Conservation (phyloP, 2,113 vertebrate species). For the Urocynchramus pylzowi region DNA sequence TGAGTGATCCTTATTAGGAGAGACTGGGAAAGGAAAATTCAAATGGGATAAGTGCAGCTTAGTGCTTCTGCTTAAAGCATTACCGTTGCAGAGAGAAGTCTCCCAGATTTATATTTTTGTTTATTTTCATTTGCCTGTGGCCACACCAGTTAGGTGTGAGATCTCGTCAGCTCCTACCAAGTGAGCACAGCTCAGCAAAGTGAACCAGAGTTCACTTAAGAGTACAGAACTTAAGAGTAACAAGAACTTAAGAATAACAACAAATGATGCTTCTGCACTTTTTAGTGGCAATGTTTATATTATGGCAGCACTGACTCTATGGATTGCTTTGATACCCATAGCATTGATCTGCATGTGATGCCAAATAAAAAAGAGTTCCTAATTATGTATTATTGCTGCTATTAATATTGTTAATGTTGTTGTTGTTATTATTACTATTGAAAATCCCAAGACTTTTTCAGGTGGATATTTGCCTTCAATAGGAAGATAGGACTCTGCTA, state of each 20-base stretch:
- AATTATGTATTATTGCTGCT: background rate
- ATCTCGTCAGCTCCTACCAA: background rate
- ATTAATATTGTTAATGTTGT: background rate
- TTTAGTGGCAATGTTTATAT: background rate
- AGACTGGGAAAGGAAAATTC: constrained; percentile 32
- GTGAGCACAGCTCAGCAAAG: background rate
- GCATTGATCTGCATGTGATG: background rate
- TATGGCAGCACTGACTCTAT: background rate
- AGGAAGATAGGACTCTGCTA: background rate
- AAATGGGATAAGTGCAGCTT: constrained; percentile 12
- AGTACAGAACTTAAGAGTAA: background rate
- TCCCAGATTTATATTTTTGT: background rate
- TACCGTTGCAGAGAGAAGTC: background rate
- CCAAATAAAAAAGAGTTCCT: background rate
- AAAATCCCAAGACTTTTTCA: background rate
- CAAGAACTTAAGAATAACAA: background rate
- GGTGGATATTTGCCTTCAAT: background rate
- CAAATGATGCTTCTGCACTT: background rate
- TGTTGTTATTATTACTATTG: background rate
- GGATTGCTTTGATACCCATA: background rate
- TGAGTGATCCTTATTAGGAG: constrained; percentile 20
- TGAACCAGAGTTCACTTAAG: background rate
- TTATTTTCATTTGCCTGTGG: background rate
- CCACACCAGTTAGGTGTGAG: background rate
- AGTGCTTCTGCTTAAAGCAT: background rate